Base-by-base conservation (phyloP, 2,113 vertebrate species). In the Nansenia antarctica region DNA sequence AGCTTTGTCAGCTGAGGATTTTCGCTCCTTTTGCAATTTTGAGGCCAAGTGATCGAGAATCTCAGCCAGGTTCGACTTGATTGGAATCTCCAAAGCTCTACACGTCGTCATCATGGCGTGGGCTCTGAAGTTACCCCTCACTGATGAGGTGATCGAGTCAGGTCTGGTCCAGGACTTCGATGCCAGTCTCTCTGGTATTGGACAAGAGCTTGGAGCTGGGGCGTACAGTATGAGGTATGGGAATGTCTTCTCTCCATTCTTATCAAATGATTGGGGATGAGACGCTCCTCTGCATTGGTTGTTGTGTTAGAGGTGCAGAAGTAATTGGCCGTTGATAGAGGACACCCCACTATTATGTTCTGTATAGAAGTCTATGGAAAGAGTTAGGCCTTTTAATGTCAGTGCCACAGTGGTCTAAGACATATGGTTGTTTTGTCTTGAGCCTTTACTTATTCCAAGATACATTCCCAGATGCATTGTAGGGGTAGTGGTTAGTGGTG, bases 201-300 rank as follows among this genome's bases (percentile, higher is more conserved):
- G 97, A 9, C 97, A 99, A 85, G 97, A 99, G 79, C 92, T 99
- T 30, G 97, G 97, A 18, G 97, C 97, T 0, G 97, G 97, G 57
- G 97, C 97, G 14, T 99, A 99, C 87, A 99, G 97, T 87, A 99
- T 99, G 97, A 99, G 97, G 97, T 99, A 93, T 74, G 9, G 32
- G 27, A 58, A 31, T 58, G 11, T 30, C 30, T 53, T 6, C 22
- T 53, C n/a, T 4, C n/a, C 12, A 47, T n/a, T 18, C 42, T 18
- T 18, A 12, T 47, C 6, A 15, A 14, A 42, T 42, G 5, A 47
- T 18, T 47, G 42, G n/a, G 42, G n/a, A n/a, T n/a, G n/a, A n/a
- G n/a, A n/a, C n/a, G n/a, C n/a, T n/a, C n/a, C n/a, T n/a, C n/a
- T n/a, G n/a, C n/a, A n/a, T n/a, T n/a, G n/a, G n/a, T n/a, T n/a